These are phyloP conservation scores for Hetaerina americana DNA, from an alignment of 1,140 invertebrate genomes.

Conservation along the genomic window DNA sequence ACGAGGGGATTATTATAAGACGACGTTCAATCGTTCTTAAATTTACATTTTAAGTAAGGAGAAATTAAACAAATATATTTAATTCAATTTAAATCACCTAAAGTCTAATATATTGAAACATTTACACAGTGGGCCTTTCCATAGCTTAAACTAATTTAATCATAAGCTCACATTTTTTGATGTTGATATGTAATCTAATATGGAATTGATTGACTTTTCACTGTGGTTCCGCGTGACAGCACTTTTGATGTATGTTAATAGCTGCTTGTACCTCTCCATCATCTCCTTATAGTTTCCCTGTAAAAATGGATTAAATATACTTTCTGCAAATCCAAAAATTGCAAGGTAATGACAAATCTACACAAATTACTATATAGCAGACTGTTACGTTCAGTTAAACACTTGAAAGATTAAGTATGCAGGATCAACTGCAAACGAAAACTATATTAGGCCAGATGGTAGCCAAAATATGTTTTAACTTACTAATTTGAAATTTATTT, in stretches of 20 bases:
- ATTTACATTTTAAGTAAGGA: too few relatives aligned
- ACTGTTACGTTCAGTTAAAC: background rate
- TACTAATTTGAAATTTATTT: slow-evolving; percentile 98
- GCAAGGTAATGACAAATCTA: background rate
- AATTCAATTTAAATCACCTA: too few relatives aligned
- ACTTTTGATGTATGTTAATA: slow-evolving; percentile 96
- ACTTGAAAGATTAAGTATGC: slow-evolving; percentile 2
- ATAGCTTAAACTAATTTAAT: too few relatives aligned
- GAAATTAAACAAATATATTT: too few relatives aligned
- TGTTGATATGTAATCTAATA: slow-evolving; percentile 98
- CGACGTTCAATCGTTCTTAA: too few relatives aligned
- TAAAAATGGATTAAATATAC: slow-evolving; percentile 24
- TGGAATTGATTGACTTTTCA: slow-evolving; percentile 99
- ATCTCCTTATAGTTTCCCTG: slow-evolving; percentile 90
- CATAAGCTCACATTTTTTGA: slow-evolving; percentile 95
- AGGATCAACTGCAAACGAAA: slow-evolving; percentile 1
- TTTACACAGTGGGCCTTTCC: too few relatives aligned
- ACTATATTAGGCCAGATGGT: background rate
- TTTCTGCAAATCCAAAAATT: slow-evolving; percentile 10
- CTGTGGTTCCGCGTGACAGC: slow-evolving; percentile 98
- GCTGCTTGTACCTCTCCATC: slow-evolving; percentile 93
- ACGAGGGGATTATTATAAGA: too few relatives aligned
- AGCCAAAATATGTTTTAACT: slow-evolving; percentile 17
- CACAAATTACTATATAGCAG: slow-evolving; percentile 1
- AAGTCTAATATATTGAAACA: too few relatives aligned